phyloP scores from a whole-genome alignment of 2,888 invertebrate species.

The Tiliacea citrago region DNA sequence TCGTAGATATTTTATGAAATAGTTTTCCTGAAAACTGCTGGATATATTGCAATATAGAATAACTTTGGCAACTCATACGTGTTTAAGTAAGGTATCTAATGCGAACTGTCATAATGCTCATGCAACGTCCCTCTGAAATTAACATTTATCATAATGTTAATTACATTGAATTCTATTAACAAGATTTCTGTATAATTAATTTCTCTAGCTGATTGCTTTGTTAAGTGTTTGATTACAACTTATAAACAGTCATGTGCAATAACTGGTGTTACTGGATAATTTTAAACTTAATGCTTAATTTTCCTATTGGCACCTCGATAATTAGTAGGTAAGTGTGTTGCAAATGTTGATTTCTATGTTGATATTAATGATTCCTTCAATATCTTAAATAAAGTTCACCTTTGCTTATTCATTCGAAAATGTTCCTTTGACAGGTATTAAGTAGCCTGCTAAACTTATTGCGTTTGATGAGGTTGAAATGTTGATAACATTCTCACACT shows the following conservation, averaged over 20 bases:
- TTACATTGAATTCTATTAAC: conserved; percentile 50
- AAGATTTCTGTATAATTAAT: conserved; percentile 53
- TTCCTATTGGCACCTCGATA: conserved; percentile 28
- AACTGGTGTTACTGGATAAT: conserved; percentile 23
- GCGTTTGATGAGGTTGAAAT: background rate
- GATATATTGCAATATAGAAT: background rate
- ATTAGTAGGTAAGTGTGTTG: conserved; percentile 24
- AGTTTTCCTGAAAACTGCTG: background rate
- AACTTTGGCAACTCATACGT: conserved; percentile 1
- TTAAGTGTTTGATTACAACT: conserved; percentile 45
- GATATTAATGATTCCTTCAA: conserved; percentile 38
- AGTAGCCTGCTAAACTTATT: background rate
- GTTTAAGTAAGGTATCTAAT: conserved; percentile 13
- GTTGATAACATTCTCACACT: background rate
- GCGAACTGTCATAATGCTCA: conserved; percentile 33
- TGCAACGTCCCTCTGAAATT: conserved; percentile 24
- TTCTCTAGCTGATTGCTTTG: conserved; percentile 49
- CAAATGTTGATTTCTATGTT: conserved; percentile 13
- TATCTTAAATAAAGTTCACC: conserved; percentile 15
- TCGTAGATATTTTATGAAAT: background rate
- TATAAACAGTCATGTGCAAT: conserved; percentile 38
- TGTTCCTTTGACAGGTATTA: background rate
- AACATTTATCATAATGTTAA: conserved; percentile 57
- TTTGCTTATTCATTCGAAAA: conserved; percentile 33
- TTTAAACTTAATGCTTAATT: conserved; percentile 35